Conservation (phyloP, 1,140 invertebrate genomes). For the Heliconius hermathena region DNA sequence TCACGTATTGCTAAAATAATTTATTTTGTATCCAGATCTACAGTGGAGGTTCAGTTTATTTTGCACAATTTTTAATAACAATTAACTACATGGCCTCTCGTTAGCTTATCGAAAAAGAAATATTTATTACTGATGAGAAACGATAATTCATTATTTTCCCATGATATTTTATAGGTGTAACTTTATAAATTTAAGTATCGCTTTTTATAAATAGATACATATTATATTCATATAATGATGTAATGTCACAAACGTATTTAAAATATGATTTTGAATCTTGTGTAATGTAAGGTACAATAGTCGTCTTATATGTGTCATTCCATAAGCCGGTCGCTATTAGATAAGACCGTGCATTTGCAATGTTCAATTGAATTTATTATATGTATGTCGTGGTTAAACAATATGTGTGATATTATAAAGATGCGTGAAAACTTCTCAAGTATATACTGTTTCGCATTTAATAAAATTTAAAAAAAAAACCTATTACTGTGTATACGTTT, state of each 20-base stretch:
- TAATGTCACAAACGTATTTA: conserved; percentile 1
- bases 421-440: not conserved
- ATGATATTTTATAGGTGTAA: not conserved
- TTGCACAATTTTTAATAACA: conserved; percentile 5
- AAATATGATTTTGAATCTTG: conserved; percentile 9
- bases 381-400: not conserved
- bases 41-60: not conserved
- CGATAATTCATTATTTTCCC: not conserved
- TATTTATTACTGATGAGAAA: not conserved
- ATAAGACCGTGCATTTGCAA: not conserved
- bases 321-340: not conserved
- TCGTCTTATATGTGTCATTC: conserved; percentile 1
- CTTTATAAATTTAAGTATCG: not conserved
- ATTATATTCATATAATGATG: conserved; percentile 3
- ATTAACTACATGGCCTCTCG: not conserved
- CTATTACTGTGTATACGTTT: not conserved
- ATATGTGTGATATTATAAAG: not conserved
- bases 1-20: conserved; percentile 9
- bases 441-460: not conserved
- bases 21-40: conserved; percentile 11
- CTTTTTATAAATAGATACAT: not conserved
- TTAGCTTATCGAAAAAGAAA: not conserved
- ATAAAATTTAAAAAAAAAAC: not conserved
- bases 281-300: not conserved
- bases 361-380: not conserved